Evolutionary conservation across 2,888 invertebrate genomes (phyloP).

Genomic region (Acanthoscelides obtectus): DNA sequence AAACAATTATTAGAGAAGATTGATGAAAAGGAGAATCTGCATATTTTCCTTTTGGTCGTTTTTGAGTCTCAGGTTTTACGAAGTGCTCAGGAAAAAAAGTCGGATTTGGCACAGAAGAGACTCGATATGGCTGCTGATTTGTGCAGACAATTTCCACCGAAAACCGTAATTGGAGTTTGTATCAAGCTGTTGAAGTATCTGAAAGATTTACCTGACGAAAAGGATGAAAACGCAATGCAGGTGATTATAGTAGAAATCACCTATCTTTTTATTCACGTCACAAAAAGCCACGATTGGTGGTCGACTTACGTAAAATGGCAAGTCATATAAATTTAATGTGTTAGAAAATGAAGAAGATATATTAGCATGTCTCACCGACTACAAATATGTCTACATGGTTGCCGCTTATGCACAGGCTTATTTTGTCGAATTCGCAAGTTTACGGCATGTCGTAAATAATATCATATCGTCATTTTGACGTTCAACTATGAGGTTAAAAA

Average conservation of each 20-base stretch:
- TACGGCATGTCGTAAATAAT: no score
- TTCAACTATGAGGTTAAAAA: no score
- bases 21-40: conserved; percentile 59
- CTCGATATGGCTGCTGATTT: conserved; percentile 66
- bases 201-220: conserved; percentile 61
- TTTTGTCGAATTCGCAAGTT: no score
- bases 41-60: conserved; percentile 66
- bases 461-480: no score
- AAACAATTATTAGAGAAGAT: conserved; percentile 73
- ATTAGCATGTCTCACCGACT: no score
- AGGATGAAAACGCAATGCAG: conserved; percentile 45
- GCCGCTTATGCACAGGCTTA: no score
- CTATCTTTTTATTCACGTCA: no score
- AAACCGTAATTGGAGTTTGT: conserved; percentile 59
- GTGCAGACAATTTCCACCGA: conserved; percentile 61
- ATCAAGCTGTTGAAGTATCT: conserved; percentile 64
- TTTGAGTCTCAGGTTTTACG: conserved; percentile 67
- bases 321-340: no score
- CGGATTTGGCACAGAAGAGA: conserved; percentile 45
- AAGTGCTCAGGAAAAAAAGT: conserved; percentile 43
- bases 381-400: no score
- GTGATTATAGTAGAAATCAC: conserved; percentile 34
- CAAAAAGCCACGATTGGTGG: no score
- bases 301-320: no score
- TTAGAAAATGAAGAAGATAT: no score